A percentile compares a stretch with the other conserved stretches of the same genome.
These are phyloP conservation scores for Tanaodytes sp. DNA, from an alignment of 2,888 invertebrate genomes.

Conservation along the genomic window DNA sequence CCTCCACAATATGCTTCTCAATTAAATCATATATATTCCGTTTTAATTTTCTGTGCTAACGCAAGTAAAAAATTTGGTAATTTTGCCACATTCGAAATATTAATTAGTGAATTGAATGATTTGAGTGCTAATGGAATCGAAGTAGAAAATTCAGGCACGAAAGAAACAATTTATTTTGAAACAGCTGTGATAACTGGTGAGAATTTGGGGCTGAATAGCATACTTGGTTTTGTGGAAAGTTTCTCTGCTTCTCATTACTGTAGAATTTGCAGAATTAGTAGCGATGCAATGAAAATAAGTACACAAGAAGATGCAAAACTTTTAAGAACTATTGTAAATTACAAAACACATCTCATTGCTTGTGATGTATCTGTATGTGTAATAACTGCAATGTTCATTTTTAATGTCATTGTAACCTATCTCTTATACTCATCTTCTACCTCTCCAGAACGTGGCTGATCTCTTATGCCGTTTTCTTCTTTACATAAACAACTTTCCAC, in stretches of 20 bases:
- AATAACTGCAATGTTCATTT: no score
- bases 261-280: conserved; percentile 13
- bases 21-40: conserved; percentile 23
- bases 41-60: conserved; percentile 11
- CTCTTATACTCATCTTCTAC: no score
- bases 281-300: conserved; percentile 4
- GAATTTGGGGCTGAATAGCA: conserved; percentile 19
- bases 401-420: no score
- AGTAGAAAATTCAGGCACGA: conserved; percentile 13
- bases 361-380: no score
- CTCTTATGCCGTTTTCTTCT: no score
- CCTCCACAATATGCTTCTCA: conserved; percentile 7
- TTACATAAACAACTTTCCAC: no score
- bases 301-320: conserved; percentile 13
- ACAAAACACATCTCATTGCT: no score
- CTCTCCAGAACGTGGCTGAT: no score
- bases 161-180: conserved; percentile 32
- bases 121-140: conserved; percentile 16
- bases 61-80: conserved; percentile 33
- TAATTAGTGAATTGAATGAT: conserved; percentile 20
- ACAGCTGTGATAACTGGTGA: conserved; percentile 30
- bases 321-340: conserved; percentile 20
- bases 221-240: conserved; percentile 20
- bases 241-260: conserved; percentile 20
- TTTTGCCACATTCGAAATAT: conserved; percentile 18